These are phyloP conservation scores for Strigamia transsilvanica DNA, from an alignment of 2,888 invertebrate genomes.

Conservation along the genomic window DNA sequence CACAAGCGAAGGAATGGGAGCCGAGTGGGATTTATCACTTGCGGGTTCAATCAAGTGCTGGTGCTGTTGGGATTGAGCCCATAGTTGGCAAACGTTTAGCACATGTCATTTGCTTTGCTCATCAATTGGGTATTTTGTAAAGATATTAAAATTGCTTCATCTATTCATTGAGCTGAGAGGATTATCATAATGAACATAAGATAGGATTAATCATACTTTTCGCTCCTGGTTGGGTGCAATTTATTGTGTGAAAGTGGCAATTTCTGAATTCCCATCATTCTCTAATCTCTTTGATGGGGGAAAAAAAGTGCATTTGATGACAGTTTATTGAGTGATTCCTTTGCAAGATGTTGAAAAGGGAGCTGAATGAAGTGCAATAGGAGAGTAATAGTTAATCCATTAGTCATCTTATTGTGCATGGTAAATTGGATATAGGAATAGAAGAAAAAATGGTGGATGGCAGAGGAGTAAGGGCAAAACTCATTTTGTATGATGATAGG, in stretches of 20 bases:
- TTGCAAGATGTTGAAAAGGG: neutral
- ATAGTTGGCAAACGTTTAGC: neutral
- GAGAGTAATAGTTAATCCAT: slow-evolving; percentile 40
- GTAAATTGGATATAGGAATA: neutral
- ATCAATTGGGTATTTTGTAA: slow-evolving; percentile 23
- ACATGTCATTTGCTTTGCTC: neutral
- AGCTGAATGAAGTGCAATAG: slow-evolving; percentile 1
- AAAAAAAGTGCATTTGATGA: slow-evolving; percentile 20
- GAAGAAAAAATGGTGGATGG: neutral
- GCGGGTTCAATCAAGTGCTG: slow-evolving; percentile 33
- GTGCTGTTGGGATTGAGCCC: slow-evolving; percentile 20
- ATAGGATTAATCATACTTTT: neutral
- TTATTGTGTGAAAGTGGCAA: slow-evolving; percentile 27
- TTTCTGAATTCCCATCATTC: slow-evolving; percentile 37
- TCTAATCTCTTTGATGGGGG: neutral
- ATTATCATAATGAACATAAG: slow-evolving; percentile 28
- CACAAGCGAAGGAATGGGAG: slow-evolving; percentile 34
- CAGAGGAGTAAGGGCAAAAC: neutral
- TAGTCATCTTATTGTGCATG: slow-evolving; percentile 40
- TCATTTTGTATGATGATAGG: neutral
- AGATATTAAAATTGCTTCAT: slow-evolving; percentile 15
- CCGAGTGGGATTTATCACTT: slow-evolving; percentile 23
- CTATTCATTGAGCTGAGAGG: neutral
- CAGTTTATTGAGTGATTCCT: slow-evolving; percentile 31
- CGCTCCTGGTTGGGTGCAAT: neutral